A percentile compares a stretch with the other conserved stretches of the same genome.
Evolutionary conservation across 2,888 invertebrate genomes (phyloP).

Genomic region (Limnephilus rhombicus): DNA sequence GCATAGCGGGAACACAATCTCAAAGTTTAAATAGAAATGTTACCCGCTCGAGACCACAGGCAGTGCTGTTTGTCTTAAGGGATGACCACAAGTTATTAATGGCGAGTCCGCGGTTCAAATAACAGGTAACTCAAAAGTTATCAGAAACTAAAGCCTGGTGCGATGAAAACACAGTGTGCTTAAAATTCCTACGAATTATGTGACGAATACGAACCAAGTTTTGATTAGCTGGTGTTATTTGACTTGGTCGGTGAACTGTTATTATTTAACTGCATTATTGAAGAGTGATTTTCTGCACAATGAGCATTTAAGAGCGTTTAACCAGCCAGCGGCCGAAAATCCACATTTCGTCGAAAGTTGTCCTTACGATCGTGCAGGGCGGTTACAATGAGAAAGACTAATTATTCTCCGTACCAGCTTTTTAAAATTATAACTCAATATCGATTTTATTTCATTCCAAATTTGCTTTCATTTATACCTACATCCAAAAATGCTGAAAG

Average conservation of each 20-base stretch:
- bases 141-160: background rate
- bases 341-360: too few species aligned
- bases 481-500: too few species aligned
- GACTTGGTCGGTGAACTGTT: background rate
- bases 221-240: background rate
- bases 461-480: too few species aligned
- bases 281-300: background rate
- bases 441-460: too few species aligned
- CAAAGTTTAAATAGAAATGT: constrained; percentile 53
- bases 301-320: too few species aligned
- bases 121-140: background rate
- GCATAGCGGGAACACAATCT: constrained; percentile 33
- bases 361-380: too few species aligned
- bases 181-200: background rate
- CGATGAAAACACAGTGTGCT: background rate
- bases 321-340: too few species aligned
- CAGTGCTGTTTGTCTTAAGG: constrained; percentile 24
- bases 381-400: too few species aligned
- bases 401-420: too few species aligned
- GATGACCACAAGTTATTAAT: constrained; percentile 41
- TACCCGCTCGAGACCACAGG: constrained; percentile 12
- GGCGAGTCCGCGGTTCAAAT: background rate
- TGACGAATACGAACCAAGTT: background rate
- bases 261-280: background rate
- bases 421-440: too few species aligned